Evolutionary conservation across 2,113 vertebrate species (phyloP).

Genomic region (Cynoglossus semilaevis): DNA sequence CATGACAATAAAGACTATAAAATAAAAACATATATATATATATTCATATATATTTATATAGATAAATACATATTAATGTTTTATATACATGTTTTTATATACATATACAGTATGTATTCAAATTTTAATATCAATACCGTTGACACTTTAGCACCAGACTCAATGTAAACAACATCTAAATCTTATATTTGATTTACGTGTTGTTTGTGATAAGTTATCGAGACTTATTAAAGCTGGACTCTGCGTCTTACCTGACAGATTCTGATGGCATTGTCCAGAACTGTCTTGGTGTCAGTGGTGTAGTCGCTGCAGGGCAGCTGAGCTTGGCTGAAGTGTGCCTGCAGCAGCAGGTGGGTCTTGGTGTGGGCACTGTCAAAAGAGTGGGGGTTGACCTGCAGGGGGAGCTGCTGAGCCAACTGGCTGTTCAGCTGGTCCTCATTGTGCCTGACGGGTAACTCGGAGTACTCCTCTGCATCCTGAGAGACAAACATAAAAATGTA

Average conservation of each 20-base stretch:
- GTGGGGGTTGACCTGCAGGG: constrained; percentile 89
- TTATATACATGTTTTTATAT: no score
- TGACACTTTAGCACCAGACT: no score
- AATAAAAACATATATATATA: no score
- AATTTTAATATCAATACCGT: no score
- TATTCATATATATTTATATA: no score
- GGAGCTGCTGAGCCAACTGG: constrained; percentile 88
- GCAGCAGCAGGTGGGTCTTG: constrained; percentile 92
- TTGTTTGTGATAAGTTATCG: no score
- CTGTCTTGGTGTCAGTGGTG: constrained; percentile 92
- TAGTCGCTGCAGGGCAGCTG: constrained; percentile 93
- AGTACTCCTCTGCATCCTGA: constrained; percentile 93
- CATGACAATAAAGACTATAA: no score
- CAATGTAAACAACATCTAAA: no score
- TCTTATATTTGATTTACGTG: no score
- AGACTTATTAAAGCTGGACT: no score
- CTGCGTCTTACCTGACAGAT: constrained; percentile 86
- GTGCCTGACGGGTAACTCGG: constrained; percentile 95
- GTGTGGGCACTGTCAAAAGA: constrained; percentile 96
- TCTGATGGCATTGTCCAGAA: constrained; percentile 93
- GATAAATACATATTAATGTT: no score
- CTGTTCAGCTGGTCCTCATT: constrained; percentile 98
- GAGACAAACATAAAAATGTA: constrained; percentile 24
- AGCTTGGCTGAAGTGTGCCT: constrained; percentile 90
- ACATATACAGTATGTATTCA: no score